Evolutionary conservation across 1,140 invertebrate species (phyloP).

Genomic region (Drosophila neocordata): DNA sequence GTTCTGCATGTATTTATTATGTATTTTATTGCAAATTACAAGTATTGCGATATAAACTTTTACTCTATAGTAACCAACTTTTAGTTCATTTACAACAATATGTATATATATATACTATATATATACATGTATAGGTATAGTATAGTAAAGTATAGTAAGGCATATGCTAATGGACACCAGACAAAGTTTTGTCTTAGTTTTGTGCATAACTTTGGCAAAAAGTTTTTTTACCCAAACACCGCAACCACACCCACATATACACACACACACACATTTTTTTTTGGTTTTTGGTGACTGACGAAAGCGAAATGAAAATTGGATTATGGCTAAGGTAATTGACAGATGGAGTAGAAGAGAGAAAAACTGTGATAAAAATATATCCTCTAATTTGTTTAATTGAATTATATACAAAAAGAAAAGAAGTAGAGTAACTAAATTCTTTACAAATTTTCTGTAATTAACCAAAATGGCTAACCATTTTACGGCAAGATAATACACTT

Average conservation of each 20-base stretch:
- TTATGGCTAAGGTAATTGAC: neutral
- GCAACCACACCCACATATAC: neutral
- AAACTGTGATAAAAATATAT: neutral
- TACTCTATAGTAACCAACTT: neutral
- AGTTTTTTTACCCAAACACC: neutral
- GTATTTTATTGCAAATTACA: conserved; percentile 10
- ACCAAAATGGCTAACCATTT: too few species aligned
- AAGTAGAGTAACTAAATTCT: too few species aligned
- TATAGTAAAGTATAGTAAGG: neutral
- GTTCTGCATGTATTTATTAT: conserved; percentile 31
- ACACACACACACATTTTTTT: neutral
- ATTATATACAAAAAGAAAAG: neutral
- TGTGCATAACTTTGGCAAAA: conserved; percentile 12
- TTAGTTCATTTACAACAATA: neutral
- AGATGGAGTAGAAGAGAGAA: neutral
- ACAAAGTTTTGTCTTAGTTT: conserved; percentile 8
- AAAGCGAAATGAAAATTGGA: neutral
- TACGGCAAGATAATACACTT: too few species aligned
- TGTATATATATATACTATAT: too few species aligned
- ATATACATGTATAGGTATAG: too few species aligned
- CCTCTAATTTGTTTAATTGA: conserved; percentile 4
- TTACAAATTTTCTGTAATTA: too few species aligned
- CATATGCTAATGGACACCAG: conserved; percentile 12
- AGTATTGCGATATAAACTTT: neutral
- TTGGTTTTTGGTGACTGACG: neutral